A percentile compares a stretch with the other conserved stretches of the same genome.
These are phyloP conservation scores for Anastatus disparis DNA, from an alignment of 1,140 invertebrate species.

Conservation along the genomic window DNA sequence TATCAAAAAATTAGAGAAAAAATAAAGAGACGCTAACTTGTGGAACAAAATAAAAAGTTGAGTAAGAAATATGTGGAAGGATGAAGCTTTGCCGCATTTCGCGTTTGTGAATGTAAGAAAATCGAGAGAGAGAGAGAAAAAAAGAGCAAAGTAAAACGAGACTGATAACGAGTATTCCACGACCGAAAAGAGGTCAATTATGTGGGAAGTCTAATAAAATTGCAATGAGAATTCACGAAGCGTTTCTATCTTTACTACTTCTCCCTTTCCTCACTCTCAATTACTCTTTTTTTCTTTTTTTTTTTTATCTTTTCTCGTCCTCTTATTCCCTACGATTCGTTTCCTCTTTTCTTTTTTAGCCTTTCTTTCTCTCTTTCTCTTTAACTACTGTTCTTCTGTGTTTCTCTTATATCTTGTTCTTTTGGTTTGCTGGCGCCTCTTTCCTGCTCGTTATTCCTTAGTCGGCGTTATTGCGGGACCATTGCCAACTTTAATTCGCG, in stretches of 20 bases:
- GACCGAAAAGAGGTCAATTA: constrained; percentile 22
- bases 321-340: neutral
- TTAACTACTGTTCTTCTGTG: neutral
- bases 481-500: constrained; percentile 37
- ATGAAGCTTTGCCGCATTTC: neutral
- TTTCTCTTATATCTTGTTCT: neutral
- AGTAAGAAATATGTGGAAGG: neutral
- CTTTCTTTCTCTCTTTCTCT: constrained; percentile 7
- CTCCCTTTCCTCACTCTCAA: constrained; percentile 2
- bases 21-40: too few species aligned
- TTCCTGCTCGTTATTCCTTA: constrained; percentile 25
- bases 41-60: neutral
- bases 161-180: constrained; percentile 17
- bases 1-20: too few species aligned
- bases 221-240: constrained; percentile 15
- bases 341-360: neutral
- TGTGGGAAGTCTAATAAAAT: constrained; percentile 23
- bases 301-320: too few species aligned
- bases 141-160: too few species aligned
- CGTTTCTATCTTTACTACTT: constrained; percentile 13
- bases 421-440: constrained; percentile 5
- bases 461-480: constrained; percentile 26
- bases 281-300: constrained; percentile 39
- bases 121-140: neutral
- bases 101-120: neutral